A percentile compares a stretch with the other conserved stretches of the same genome.
Evolutionary conservation across 2,888 invertebrate species (phyloP).

Genomic region (Tachina lurida): DNA sequence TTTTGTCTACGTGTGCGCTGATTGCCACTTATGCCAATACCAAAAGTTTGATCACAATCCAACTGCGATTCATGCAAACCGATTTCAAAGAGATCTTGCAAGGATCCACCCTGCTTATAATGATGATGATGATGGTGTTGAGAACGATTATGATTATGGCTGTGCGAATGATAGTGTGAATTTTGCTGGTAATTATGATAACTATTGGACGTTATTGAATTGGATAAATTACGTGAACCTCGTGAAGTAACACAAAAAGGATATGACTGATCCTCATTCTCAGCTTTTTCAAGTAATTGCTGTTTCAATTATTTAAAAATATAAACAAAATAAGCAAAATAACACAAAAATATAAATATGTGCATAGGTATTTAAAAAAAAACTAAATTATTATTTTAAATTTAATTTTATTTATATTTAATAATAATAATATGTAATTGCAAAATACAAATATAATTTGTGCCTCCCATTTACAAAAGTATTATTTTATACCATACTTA

Average conservation of each 20-base stretch:
- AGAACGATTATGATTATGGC: conserved; percentile 72
- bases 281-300: conserved; percentile 90
- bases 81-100: conserved; percentile 86
- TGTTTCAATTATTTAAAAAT: conserved; percentile 76
- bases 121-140: conserved; percentile 72
- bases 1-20: conserved; percentile 77
- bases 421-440: background rate
- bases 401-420: too few relatives aligned
- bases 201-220: conserved; percentile 77
- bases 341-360: too few relatives aligned
- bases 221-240: conserved; percentile 76
- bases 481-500: conserved; percentile 80
- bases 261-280: conserved; percentile 84
- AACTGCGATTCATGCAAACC: conserved; percentile 79
- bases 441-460: background rate
- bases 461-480: background rate
- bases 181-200: conserved; percentile 73
- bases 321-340: background rate
- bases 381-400: too few relatives aligned
- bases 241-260: conserved; percentile 81
- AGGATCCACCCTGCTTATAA: conserved; percentile 85
- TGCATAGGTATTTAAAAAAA: too few relatives aligned
- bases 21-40: conserved; percentile 76
- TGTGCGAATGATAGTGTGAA: conserved; percentile 70
- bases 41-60: conserved; percentile 80